Base-by-base conservation (phyloP, 2,113 vertebrate species). In the Eretmochelys imbricata region DNA sequence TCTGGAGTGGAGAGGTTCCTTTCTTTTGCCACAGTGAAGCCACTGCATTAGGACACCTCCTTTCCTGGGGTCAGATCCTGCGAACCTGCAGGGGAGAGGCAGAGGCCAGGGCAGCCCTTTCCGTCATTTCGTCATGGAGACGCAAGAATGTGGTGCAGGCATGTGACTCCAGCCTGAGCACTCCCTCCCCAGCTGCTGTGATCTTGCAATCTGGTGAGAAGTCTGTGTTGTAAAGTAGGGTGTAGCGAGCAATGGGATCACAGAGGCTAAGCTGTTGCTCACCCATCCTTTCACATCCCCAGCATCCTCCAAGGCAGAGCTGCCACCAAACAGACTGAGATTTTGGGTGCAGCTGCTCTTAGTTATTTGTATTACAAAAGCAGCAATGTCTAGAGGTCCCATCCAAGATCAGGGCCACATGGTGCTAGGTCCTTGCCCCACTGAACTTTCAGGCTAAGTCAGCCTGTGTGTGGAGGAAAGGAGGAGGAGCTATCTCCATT, bases 1-100 rank as follows among this genome's bases (percentile, higher is more conserved):
- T 12, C 65, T 0, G 0, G 42, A 17, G 12, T 0, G 0, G 4
- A 3, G 75, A 14, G 31, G 12, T 8, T 50, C n/a, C 1, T 0
- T 0, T 12, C 29, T 5, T 17, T 48, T 48, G 25, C 80, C 14
- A 38, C 2, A 48, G 54, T 82, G 78, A 90, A 80, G 85, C 19
- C 0, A 6, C 35, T 75, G 42, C 5, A 3, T 42, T 25, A 25
- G 38, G 22, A 42, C 69, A 42, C 69, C 22, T 42, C 69, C 38
- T 65, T 31, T 69, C 31, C 29, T 5, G 5, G 69, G n/a, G n/a
- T 38, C n/a, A 78, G 75, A 48, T 24, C 24, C 42, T 27, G 75
- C 22, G 10, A 78, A 25, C 20, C 19, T 0, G 0, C 4, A 10
- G 62, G 80, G 54, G 5, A 31, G 12, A 72, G 57, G 10, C 31